Evolutionary conservation across 1,140 invertebrate genomes (phyloP).

Genomic region (Hestina assimilis): DNA sequence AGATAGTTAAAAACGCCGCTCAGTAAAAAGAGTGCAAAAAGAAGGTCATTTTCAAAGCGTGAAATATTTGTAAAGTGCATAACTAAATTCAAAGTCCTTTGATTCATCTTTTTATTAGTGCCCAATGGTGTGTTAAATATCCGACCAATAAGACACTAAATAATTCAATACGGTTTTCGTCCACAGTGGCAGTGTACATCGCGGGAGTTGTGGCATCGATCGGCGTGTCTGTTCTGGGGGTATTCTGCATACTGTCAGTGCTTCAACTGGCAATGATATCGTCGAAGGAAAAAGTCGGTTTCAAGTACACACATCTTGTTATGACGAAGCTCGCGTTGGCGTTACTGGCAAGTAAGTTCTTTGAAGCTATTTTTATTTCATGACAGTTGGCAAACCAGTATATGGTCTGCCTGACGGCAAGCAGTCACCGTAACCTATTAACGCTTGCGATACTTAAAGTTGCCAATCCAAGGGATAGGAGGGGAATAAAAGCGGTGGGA

Average conservation of each 20-base stretch:
- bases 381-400: too few relatives aligned
- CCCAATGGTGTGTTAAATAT: constrained; percentile 1
- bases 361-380: too few relatives aligned
- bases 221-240: constrained; percentile 83
- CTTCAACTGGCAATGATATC: constrained; percentile 91
- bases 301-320: constrained; percentile 86
- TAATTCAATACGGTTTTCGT: constrained; percentile 2
- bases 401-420: too few relatives aligned
- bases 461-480: too few relatives aligned
- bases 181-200: constrained; percentile 87
- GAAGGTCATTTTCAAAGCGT: constrained; percentile 5
- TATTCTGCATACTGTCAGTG: constrained; percentile 87
- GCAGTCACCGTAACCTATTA: too few relatives aligned
- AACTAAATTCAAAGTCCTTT: not conserved
- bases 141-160: not conserved
- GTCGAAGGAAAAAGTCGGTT: constrained; percentile 87
- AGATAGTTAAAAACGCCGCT: too few relatives aligned
- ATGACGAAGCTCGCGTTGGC: constrained; percentile 87
- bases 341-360: constrained; percentile 86
- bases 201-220: constrained; percentile 86
- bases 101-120: not conserved
- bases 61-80: not conserved
- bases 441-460: too few relatives aligned
- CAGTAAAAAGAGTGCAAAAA: not conserved
- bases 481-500: too few relatives aligned